A percentile compares a stretch with the other conserved stretches of the same genome.
phyloP scores from a whole-genome alignment of 2,113 vertebrate genomes.

The Pituophis catenifer region DNA sequence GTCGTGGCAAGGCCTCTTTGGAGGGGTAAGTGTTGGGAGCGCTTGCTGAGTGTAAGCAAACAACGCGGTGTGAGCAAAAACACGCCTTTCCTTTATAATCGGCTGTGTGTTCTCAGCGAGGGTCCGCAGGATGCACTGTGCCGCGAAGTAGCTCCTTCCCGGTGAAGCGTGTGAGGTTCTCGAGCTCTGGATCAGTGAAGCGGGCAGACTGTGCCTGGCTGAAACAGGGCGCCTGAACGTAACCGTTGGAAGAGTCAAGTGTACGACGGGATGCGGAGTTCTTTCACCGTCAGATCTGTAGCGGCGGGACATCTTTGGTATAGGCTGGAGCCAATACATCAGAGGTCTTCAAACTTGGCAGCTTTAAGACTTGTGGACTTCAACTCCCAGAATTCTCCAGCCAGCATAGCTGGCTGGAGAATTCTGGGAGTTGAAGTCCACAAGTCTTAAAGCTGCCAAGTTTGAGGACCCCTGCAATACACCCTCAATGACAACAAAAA shows the following conservation, averaged over 20 bases:
- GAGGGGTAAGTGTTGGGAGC: background rate
- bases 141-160: background rate
- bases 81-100: background rate
- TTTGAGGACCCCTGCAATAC: no score
- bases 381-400: no score
- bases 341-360: no score
- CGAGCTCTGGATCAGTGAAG: background rate
- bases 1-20: background rate
- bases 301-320: background rate
- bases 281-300: background rate
- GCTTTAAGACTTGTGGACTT: no score
- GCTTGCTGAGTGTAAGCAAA: background rate
- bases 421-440: no score
- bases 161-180: background rate
- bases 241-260: background rate
- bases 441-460: no score
- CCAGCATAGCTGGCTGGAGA: no score
- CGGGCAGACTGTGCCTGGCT: background rate
- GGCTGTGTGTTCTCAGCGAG: background rate
- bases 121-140: background rate
- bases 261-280: background rate
- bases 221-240: background rate
- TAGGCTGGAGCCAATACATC: no score
- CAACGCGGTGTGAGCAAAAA: background rate
- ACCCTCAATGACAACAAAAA: background rate